A percentile compares a stretch with the other conserved stretches of the same genome.
Conservation (phyloP, 2,888 invertebrate species). For the Pecten maximus region DNA sequence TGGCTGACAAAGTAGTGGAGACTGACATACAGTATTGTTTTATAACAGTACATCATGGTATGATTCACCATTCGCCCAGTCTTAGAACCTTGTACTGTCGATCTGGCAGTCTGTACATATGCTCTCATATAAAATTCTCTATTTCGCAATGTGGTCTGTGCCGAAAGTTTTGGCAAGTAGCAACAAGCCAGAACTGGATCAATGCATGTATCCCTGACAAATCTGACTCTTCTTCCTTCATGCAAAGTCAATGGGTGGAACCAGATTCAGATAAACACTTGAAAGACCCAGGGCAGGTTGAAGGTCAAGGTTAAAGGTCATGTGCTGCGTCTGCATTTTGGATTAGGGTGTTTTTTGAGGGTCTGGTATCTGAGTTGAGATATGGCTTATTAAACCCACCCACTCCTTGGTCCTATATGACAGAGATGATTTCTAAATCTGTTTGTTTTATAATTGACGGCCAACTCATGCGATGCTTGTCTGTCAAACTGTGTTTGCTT, state of each 20-base stretch:
- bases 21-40: background rate
- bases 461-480: slow-evolving; percentile 13
- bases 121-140: slow-evolving; percentile 2
- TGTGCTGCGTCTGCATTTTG: slow-evolving; percentile 13
- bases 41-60: background rate
- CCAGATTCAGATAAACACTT: slow-evolving; percentile 7
- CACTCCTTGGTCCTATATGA: background rate
- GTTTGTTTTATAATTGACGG: slow-evolving; percentile 26
- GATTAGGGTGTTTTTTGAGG: background rate
- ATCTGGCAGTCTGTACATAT: slow-evolving; percentile 6
- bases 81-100: background rate
- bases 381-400: slow-evolving; percentile 1
- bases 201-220: background rate
- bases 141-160: slow-evolving; percentile 20
- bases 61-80: background rate
- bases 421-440: background rate
- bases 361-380: slow-evolving; percentile 5
- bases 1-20: background rate
- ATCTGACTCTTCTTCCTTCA: background rate
- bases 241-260: slow-evolving; percentile 19
- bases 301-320: slow-evolving; percentile 27
- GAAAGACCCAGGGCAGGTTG: background rate
- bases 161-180: slow-evolving; percentile 30
- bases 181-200: background rate
- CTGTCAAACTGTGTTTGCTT: slow-evolving; percentile 6